Base-by-base conservation (phyloP, 1,140 invertebrate species). In the Drosophila orena region DNA sequence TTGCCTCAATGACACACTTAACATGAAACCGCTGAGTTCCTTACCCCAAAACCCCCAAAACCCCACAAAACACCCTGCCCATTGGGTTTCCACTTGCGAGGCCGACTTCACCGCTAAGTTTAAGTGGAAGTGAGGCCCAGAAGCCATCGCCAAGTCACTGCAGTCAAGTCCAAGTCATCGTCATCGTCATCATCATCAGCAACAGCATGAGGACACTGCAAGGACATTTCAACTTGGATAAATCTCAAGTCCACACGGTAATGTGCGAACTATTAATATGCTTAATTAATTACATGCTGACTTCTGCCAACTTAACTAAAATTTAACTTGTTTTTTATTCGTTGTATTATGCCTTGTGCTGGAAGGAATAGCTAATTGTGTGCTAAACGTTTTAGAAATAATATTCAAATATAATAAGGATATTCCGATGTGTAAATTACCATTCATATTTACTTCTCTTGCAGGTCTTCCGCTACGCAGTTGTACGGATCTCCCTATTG, bases 151-250 rank as follows among this genome's bases (percentile, higher is more conserved):
- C 64, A 47, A 70, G 62, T 40, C 66, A 70, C 68, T 65, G 50
- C 65, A 70, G 64, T 66, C 53, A 79, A 79, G 77, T 74, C 77
- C 59, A 78, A 62, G 66, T 57, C 70, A 43, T 57, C 35, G 24
- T 40, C 37, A 50, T 62, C 35, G 24, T 40, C 37, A 50, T 62
- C 44, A 66, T 35, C 64, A 14, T 38, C 37, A 30, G 30, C 8
- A 38, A 43, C 57, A 24, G 15, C 42, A 65, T 44, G 22, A 57
- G 68, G 68, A 69, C 64, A 70, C 43, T 34, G 6, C 68, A 70
- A 71, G 68, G 65, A 24, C 65, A 37, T 35, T 40, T 7, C 2
- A 24, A n/a, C 24, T 30, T 11, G 50, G 15, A 10, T 20, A 27
- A 20, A 14, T n/a, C 12, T 43, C 8, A 43, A 35, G 27, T 17